Conservation (phyloP, 2,113 vertebrate species). For the Calyptommatus sinebrachiatus region DNA sequence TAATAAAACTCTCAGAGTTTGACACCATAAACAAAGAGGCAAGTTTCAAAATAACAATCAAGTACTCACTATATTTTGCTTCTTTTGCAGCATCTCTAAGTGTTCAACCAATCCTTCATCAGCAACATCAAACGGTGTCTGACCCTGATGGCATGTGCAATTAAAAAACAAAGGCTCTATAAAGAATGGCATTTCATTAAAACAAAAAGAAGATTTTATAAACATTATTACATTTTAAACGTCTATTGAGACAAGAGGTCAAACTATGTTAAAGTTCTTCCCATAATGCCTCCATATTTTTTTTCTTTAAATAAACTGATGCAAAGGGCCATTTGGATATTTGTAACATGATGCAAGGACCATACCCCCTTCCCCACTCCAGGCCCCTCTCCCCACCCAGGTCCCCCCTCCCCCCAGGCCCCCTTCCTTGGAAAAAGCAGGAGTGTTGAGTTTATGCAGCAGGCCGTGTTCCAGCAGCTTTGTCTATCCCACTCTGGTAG, state of each 20-base stretch:
- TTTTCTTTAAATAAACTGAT: too few relatives aligned
- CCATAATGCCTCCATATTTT: background rate
- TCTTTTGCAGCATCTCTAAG: slow-evolving; percentile 78
- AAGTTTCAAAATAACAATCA: background rate
- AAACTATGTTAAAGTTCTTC: background rate
- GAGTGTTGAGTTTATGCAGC: too few relatives aligned
- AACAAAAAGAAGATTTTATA: background rate
- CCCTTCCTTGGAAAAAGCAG: too few relatives aligned
- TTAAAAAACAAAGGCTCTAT: slow-evolving; percentile 4
- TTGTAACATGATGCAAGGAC: too few relatives aligned
- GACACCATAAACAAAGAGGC: background rate
- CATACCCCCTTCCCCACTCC: too few relatives aligned
- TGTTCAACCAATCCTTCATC: slow-evolving; percentile 77
- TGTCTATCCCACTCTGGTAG: too few relatives aligned
- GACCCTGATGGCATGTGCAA: slow-evolving; percentile 61
- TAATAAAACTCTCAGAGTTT: background rate
- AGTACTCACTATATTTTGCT: slow-evolving; percentile 73
- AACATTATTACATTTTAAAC: background rate
- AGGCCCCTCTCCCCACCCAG: too few relatives aligned
- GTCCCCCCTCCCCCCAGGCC: too few relatives aligned
- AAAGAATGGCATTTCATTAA: background rate
- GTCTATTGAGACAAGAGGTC: background rate
- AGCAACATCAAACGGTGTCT: slow-evolving; percentile 76
- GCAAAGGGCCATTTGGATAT: too few relatives aligned
- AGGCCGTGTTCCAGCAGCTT: too few relatives aligned